These are phyloP conservation scores for Acrocyrtus sp. DNA, from an alignment of 2,888 invertebrate species.

Conservation along the genomic window DNA sequence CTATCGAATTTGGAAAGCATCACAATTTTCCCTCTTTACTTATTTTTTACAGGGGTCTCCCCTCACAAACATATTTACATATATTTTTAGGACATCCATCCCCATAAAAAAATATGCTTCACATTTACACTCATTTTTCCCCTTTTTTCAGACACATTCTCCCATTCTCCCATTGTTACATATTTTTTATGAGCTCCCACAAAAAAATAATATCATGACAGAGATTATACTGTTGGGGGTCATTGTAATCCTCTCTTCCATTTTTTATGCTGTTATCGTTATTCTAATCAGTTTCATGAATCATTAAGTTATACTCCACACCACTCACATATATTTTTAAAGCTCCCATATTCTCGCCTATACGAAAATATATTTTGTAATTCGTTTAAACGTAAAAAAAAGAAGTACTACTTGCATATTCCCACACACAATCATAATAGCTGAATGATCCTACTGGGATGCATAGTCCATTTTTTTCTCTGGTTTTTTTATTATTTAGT, in stretches of 20 bases:
- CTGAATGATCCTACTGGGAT: too few species aligned
- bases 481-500: too few species aligned
- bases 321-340: background rate
- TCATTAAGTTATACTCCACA: background rate
- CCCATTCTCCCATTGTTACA: background rate
- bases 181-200: background rate
- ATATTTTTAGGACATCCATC: slow-evolving; percentile 23
- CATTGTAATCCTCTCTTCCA: slow-evolving; percentile 43
- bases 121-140: background rate
- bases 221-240: slow-evolving; percentile 44
- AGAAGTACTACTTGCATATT: background rate
- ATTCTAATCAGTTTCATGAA: slow-evolving; percentile 3
- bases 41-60: too few species aligned
- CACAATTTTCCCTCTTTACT: too few species aligned
- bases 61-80: too few species aligned
- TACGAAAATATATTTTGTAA: background rate
- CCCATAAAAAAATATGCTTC: background rate
- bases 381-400: background rate
- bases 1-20: too few species aligned
- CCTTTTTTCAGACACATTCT: slow-evolving; percentile 1
- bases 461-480: too few species aligned
- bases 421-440: too few species aligned
- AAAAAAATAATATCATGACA: background rate
- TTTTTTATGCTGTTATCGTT: slow-evolving; percentile 15
- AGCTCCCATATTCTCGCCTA: background rate